Percentiles rank a stretch among this genome's conserved stretches.
These are phyloP conservation scores for Chiridota heheva DNA, from an alignment of 35 echinoderm and acorn worm species.

Conservation along the genomic window DNA sequence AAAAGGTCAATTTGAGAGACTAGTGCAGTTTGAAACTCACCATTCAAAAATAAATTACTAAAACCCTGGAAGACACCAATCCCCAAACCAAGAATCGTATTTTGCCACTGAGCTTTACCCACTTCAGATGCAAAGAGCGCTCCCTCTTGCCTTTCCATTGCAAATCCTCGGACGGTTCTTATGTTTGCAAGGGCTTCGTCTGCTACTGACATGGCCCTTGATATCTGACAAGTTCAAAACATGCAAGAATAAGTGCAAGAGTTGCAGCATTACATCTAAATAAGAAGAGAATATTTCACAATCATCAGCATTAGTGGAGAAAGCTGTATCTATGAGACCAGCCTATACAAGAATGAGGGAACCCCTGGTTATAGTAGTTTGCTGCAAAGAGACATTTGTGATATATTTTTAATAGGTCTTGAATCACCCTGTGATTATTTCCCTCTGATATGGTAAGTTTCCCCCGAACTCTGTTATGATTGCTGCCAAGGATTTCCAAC, in stretches of 20 bases:
- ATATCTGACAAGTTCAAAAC: slow-evolving; percentile 47
- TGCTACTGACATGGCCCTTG: slow-evolving; percentile 76
- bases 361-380: no score
- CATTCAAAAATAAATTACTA: slow-evolving; percentile 88
- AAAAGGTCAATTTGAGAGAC: no score
- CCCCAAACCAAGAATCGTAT: slow-evolving; percentile 78
- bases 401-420: no score
- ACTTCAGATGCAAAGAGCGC: slow-evolving; percentile 71
- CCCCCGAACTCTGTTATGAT: no score
- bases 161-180: slow-evolving; percentile 86
- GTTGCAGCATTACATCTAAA: not conserved
- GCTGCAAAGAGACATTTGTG: no score
- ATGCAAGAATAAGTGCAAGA: not conserved
- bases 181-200: slow-evolving; percentile 96
- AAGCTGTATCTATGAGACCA: not conserved
- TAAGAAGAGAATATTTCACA: slow-evolving; percentile 2
- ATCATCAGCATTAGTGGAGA: not conserved
- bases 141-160: slow-evolving; percentile 85
- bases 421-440: no score
- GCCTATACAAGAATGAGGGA: no score
- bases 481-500: no score
- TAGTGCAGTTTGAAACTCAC: no score
- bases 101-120: slow-evolving; percentile 64
- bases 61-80: slow-evolving; percentile 92
- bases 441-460: no score